Percentiles rank a stretch among this genome's conserved stretches.
Conservation (phyloP, 2,888 invertebrate species). For the Antheraea assamensis region DNA sequence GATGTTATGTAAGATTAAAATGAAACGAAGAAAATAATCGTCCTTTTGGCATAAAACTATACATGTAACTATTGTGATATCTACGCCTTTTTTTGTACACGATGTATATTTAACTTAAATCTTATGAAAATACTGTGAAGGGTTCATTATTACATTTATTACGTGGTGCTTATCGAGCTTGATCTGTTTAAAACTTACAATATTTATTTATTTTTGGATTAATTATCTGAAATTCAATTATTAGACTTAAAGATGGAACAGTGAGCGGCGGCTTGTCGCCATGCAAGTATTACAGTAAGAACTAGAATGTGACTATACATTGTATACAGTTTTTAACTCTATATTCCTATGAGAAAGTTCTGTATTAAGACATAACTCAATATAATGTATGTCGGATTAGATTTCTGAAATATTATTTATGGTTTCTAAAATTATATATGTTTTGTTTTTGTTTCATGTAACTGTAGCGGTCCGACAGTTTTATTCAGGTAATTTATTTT, state of each 20-base stretch:
- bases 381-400: background rate
- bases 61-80: too few species aligned
- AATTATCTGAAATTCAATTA: background rate
- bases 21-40: too few species aligned
- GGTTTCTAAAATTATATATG: constrained; percentile 35
- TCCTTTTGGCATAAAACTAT: too few species aligned
- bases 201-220: too few species aligned
- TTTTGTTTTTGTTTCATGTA: constrained; percentile 78
- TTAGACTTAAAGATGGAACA: background rate
- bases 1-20: too few species aligned
- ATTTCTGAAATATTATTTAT: constrained; percentile 8
- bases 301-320: background rate
- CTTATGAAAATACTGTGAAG: too few species aligned
- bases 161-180: too few species aligned
- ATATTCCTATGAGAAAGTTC: background rate
- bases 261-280: background rate
- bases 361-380: background rate
- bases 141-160: too few species aligned
- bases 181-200: too few species aligned
- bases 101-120: too few species aligned
- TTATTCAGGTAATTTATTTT: constrained; percentile 70
- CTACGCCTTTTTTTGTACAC: too few species aligned
- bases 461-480: constrained; percentile 76
- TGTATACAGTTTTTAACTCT: background rate
- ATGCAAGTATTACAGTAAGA: background rate